Evolutionary conservation across 2,888 invertebrate genomes (phyloP).

Genomic region (Timema cristinae): DNA sequence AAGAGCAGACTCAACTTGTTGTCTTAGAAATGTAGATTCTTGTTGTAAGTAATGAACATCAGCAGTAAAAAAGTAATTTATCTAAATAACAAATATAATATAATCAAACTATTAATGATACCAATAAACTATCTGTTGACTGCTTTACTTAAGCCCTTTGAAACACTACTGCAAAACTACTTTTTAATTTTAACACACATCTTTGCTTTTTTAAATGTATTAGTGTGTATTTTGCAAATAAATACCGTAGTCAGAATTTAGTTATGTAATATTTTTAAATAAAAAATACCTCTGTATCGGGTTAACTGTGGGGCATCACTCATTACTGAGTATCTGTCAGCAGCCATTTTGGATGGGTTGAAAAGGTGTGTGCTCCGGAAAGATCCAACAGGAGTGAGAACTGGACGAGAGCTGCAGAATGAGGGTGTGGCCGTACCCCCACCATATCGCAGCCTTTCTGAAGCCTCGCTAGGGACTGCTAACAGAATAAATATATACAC

Average conservation of each 20-base stretch:
- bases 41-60: too few species aligned
- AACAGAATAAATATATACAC: not conserved
- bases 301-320: constrained; percentile 36
- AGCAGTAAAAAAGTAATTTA: too few species aligned
- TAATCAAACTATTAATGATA: too few species aligned
- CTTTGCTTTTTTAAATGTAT: too few species aligned
- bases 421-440: constrained; percentile 34
- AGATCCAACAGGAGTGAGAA: constrained; percentile 30
- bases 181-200: too few species aligned
- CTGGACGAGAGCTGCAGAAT: constrained; percentile 34
- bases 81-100: too few species aligned
- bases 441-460: constrained; percentile 21
- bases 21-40: too few species aligned
- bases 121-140: too few species aligned
- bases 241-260: not conserved
- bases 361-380: constrained; percentile 30
- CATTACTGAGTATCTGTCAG: constrained; percentile 25
- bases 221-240: too few species aligned
- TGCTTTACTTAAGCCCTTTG: too few species aligned
- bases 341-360: constrained; percentile 27
- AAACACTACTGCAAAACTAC: too few species aligned
- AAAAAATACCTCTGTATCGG: constrained; percentile 45
- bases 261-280: not conserved
- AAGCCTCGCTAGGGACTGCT: constrained; percentile 17
- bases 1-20: too few species aligned